A percentile compares a stretch with the other conserved stretches of the same genome.
These are phyloP conservation scores for Nasua narica DNA, from an alignment of 2,797 vertebrate genomes.

Conservation along the genomic window DNA sequence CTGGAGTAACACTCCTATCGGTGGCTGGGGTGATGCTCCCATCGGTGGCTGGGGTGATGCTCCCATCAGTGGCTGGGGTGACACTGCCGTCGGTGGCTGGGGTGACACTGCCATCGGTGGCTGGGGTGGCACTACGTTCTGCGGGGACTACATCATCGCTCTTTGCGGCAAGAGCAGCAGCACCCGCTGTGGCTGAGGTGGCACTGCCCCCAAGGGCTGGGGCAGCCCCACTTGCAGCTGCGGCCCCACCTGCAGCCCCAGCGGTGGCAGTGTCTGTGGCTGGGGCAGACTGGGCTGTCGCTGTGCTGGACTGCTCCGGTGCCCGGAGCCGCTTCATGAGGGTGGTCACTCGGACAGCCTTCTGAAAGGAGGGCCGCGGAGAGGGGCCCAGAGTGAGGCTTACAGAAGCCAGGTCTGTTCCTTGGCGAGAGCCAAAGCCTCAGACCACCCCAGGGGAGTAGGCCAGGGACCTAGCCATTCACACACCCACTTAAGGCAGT, in stretches of 20 bases:
- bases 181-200: slow-evolving; percentile 52
- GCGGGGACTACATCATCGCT: slow-evolving; percentile 73
- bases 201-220: slow-evolving; percentile 54
- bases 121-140: slow-evolving; percentile 74
- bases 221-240: slow-evolving; percentile 43
- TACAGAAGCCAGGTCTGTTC: not conserved
- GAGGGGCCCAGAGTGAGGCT: not conserved
- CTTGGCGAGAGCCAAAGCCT: not conserved
- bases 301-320: slow-evolving; percentile 88
- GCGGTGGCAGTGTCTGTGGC: slow-evolving; percentile 71
- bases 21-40: slow-evolving; percentile 76
- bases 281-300: slow-evolving; percentile 73
- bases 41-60: slow-evolving; percentile 68
- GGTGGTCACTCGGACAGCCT: slow-evolving; percentile 97
- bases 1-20: slow-evolving; percentile 73
- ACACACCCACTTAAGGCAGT: not conserved
- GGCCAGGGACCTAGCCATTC: not conserved
- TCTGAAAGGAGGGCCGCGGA: slow-evolving; percentile 83
- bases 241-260: slow-evolving; percentile 32
- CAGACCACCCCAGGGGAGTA: not conserved
- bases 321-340: slow-evolving; percentile 97
- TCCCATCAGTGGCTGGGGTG: slow-evolving; percentile 76
- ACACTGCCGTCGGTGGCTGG: slow-evolving; percentile 75
- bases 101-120: slow-evolving; percentile 74
- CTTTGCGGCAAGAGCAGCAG: slow-evolving; percentile 63